phyloP scores from a whole-genome alignment of 2,888 invertebrate species.

The Plebejus anna region DNA sequence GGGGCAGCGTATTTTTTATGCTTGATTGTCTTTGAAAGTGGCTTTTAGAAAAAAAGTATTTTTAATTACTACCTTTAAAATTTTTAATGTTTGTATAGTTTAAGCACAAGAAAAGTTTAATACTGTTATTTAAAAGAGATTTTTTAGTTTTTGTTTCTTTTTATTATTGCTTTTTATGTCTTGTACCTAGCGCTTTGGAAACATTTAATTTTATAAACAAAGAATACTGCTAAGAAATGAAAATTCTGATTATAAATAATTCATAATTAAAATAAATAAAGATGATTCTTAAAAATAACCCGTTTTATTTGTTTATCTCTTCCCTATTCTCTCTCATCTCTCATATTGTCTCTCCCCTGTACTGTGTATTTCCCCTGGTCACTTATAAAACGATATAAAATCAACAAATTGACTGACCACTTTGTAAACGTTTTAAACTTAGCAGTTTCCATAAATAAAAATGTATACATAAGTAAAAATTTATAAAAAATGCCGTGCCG shows the following conservation, averaged over 20 bases:
- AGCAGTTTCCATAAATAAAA: constrained; percentile 33
- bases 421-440: constrained; percentile 37
- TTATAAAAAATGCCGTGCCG: constrained; percentile 34
- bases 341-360: background rate
- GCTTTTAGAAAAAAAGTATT: no score
- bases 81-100: no score
- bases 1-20: no score
- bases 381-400: no score
- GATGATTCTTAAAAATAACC: constrained; percentile 33
- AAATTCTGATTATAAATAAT: constrained; percentile 34
- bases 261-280: constrained; percentile 33
- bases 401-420: constrained; percentile 37
- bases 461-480: constrained; percentile 32
- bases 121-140: background rate
- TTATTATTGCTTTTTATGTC: background rate
- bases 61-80: no score
- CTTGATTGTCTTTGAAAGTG: no score
- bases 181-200: background rate
- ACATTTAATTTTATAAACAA: constrained; percentile 30
- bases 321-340: constrained; percentile 36
- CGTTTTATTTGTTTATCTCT: constrained; percentile 34
- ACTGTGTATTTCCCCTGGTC: no score
- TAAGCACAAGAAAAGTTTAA: no score
- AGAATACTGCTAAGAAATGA: background rate
- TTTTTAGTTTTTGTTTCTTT: background rate